Base-by-base conservation (phyloP, 2,113 vertebrate genomes). In the Passer montanus region DNA sequence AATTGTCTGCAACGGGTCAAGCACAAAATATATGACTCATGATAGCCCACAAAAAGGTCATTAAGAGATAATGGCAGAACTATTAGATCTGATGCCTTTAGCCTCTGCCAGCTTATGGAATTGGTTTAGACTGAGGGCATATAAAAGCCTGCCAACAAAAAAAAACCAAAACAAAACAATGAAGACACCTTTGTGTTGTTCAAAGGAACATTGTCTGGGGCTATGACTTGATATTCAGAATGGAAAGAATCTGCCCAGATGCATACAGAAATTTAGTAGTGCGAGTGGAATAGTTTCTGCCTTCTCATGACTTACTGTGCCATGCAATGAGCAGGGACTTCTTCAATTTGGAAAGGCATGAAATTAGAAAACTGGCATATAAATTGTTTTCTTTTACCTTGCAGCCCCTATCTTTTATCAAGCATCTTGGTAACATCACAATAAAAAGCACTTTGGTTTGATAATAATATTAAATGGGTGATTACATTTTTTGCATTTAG, bases 11-110 rank as follows among this genome's bases (percentile, higher is more conserved):
- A 52, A 86, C 31, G 59, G 43, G 50, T 80, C 52, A 84, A 88
- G 55, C 23, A 92, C 35, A 66, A 86, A 90, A 90, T 30, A 74
- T 60, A 88, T 90, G 86, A 92, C 64, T 94, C 72, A 89, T 4
- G 15, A 64, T 55, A 77, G 24, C 19, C 47, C 39, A 43, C 43
- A 74, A 80, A 93, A 90, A n/a, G 11, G 28, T 93, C 50, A n/a
- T 86, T 90, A 92, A 80, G 63, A 84, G 23, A 77, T 58, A 95
- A 89, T 50, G 60, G 23, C 76, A 92, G 35, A 77, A 59, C 15
- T 86, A 89, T 90, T 86, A 80, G 56, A 66, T 67, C 77, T 84
- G 72, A 47, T 93, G 76, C 3, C 11, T 74, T 76, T 70, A 68
- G 35, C 72, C 26, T 73, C 59, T 91, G n/a, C 30, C 3, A 1